A percentile compares a stretch with the other conserved stretches of the same genome.
Conservation (phyloP, 35 echinoderm and acorn worm species). For the Chiridota heheva region DNA sequence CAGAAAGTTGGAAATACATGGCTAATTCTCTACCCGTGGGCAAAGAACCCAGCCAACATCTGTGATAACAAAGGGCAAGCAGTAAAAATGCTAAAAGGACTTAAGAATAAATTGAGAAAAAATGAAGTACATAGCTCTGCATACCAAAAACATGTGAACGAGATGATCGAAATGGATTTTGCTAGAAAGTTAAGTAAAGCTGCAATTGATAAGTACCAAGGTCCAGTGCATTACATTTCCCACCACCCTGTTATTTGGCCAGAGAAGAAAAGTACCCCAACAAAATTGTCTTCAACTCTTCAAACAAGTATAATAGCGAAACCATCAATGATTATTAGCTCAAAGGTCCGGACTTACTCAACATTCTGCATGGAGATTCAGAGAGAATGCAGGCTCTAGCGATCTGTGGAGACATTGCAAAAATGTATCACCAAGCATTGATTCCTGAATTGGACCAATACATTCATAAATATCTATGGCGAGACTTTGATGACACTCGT, state of each 20-base stretch:
- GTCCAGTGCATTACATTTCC: slow-evolving; percentile 48
- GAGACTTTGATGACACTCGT: slow-evolving; percentile 5
- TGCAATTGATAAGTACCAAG: not conserved
- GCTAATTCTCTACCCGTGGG: slow-evolving; percentile 34
- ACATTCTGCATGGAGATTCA: slow-evolving; percentile 48
- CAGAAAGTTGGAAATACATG: slow-evolving; percentile 33
- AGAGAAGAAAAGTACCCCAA: slow-evolving; percentile 54
- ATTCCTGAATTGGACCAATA: slow-evolving; percentile 46
- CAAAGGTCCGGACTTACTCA: slow-evolving; percentile 68
- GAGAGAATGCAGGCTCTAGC: slow-evolving; percentile 44
- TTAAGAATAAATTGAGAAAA: not conserved
- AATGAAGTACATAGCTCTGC: not conserved
- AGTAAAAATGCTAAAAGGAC: slow-evolving; percentile 7
- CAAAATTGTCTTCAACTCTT: slow-evolving; percentile 56
- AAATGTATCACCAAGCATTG: slow-evolving; percentile 63
- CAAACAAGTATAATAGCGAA: slow-evolving; percentile 35
- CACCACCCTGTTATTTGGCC: slow-evolving; percentile 19
- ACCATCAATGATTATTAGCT: slow-evolving; percentile 62
- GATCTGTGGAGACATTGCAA: slow-evolving; percentile 45
- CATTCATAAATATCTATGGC: slow-evolving; percentile 49
- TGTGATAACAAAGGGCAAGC: slow-evolving; percentile 27
- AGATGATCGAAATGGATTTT: slow-evolving; percentile 52
- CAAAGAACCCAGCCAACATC: not conserved
- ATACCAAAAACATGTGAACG: slow-evolving; percentile 14
- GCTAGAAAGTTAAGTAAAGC: slow-evolving; percentile 32